Evolutionary conservation across 53 echinoderm and acorn worm genomes (phyloP), one percentile per base, ranked within the genome.

Genomic region (Patiria pectinifera): DNA sequence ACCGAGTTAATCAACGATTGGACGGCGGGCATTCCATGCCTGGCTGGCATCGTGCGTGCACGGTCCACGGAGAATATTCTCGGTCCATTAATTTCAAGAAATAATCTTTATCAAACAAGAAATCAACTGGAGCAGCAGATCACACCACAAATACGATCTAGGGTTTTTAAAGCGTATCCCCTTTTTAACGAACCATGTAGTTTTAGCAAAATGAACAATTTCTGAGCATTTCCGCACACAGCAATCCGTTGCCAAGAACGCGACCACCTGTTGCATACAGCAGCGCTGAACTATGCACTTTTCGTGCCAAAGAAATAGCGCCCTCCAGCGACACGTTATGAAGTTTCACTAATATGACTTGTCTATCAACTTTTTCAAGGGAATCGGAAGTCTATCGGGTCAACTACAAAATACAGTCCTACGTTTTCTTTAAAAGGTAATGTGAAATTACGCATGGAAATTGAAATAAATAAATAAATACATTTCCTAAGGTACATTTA

Each of bases 221-320:
- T 53, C 53, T 53, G 53, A 8, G 53, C 53, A 53, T 53, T 53
- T 53, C 53, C 53, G 53, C 53, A 5, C 53, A 53, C 6, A 8
- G 6, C 53, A 53, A 53, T 53, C 53, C 53, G 85, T 85, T 85
- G 85, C 85, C 85, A 85, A 14, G 85, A 59, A 85, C 62, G 62
- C 85, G 66, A 85, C 85, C 35, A 85, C 85, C 63, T 85, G 85
- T 85, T 69, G 85, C 85, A 44, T 45, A 2, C 69, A 10, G n/a
- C 18, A 47, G 15, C 35, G 35, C 35, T 35, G 59, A 18, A 14
- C 16, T 22, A 62, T 69, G 62, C 24, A 62, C 62, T 44, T 84
- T 59, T 25, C 45, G 62, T 66, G 69, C 35, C 2, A 8, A 44
- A 45, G 62, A 62, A 85, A 69, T 69, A 16, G 85, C 85, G 85